These are phyloP conservation scores for Caradrina kadenii DNA, from an alignment of 2,888 invertebrate genomes.

Conservation along the genomic window DNA sequence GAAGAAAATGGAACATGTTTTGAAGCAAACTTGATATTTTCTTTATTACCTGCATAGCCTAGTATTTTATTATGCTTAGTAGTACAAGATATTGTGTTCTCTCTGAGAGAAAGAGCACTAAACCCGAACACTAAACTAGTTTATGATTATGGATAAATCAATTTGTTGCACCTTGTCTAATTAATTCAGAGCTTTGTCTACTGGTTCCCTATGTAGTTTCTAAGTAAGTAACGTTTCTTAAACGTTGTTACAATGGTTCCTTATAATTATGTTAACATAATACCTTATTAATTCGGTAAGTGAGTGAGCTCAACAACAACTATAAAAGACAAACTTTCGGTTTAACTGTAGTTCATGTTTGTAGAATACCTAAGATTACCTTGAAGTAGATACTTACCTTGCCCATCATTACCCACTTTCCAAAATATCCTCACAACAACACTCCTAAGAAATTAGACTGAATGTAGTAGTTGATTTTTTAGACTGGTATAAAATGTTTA, in stretches of 20 bases:
- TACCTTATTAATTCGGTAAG: too few relatives aligned
- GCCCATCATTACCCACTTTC: too few relatives aligned
- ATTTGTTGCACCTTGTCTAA: neutral
- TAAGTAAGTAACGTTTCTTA: too few relatives aligned
- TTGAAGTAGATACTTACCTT: too few relatives aligned
- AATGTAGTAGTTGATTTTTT: too few relatives aligned
- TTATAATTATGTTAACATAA: too few relatives aligned
- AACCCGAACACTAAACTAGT: neutral
- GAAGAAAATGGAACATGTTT: conserved; percentile 29
- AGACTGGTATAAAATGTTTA: too few relatives aligned
- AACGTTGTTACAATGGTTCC: too few relatives aligned
- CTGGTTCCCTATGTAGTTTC: too few relatives aligned
- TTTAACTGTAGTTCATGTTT: neutral
- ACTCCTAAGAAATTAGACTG: neutral
- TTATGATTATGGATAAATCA: neutral
- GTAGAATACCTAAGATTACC: neutral
- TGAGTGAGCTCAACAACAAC: too few relatives aligned
- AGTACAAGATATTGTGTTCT: neutral
- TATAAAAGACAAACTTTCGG: neutral
- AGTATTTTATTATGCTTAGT: neutral
- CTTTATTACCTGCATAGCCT: neutral
- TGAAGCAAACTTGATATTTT: neutral
- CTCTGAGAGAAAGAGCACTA: neutral
- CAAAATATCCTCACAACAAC: too few relatives aligned
- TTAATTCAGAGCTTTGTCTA: neutral